phyloP scores from a whole-genome alignment of 2,888 invertebrate genomes.

The Leptogaster cylindrica region DNA sequence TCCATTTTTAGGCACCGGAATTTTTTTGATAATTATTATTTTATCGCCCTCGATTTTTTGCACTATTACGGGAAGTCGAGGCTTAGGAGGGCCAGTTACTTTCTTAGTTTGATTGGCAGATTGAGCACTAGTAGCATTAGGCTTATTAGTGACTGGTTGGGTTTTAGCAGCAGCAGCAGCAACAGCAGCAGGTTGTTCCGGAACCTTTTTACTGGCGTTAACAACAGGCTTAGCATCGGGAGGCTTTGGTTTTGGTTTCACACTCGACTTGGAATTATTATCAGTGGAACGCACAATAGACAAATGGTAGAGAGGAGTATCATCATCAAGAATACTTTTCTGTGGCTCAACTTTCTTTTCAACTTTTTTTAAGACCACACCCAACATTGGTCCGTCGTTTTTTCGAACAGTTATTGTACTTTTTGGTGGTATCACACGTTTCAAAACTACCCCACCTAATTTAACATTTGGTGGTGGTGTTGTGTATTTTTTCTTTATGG shows the following conservation, averaged over 20 bases:
- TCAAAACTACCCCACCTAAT: slow-evolving; percentile 57
- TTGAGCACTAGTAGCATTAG: neutral
- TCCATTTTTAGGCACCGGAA: slow-evolving; percentile 60
- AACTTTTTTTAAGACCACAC: slow-evolving; percentile 59
- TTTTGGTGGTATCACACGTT: slow-evolving; percentile 57
- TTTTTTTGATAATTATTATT: slow-evolving; percentile 62
- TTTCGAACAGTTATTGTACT: slow-evolving; percentile 57
- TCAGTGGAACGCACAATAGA: slow-evolving; percentile 57
- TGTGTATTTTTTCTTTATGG: slow-evolving; percentile 53
- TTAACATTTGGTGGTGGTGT: slow-evolving; percentile 60
- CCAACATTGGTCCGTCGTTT: slow-evolving; percentile 57
- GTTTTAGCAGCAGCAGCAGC: slow-evolving; percentile 19
- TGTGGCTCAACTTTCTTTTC: slow-evolving; percentile 58
- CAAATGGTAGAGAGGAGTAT: slow-evolving; percentile 59
- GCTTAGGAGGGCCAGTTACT: slow-evolving; percentile 50
- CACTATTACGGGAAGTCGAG: slow-evolving; percentile 60
- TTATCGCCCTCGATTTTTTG: slow-evolving; percentile 62
- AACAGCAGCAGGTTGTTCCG: slow-evolving; percentile 1
- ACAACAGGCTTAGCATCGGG: neutral
- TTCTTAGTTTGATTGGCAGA: slow-evolving; percentile 25
- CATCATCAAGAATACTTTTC: slow-evolving; percentile 60
- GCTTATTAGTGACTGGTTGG: neutral
- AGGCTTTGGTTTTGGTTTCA: slow-evolving; percentile 53
- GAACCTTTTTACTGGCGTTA: slow-evolving; percentile 5
- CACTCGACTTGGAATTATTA: slow-evolving; percentile 51